Conservation (phyloP, 1,140 invertebrate genomes). For the Homalodisca vitripennis region DNA sequence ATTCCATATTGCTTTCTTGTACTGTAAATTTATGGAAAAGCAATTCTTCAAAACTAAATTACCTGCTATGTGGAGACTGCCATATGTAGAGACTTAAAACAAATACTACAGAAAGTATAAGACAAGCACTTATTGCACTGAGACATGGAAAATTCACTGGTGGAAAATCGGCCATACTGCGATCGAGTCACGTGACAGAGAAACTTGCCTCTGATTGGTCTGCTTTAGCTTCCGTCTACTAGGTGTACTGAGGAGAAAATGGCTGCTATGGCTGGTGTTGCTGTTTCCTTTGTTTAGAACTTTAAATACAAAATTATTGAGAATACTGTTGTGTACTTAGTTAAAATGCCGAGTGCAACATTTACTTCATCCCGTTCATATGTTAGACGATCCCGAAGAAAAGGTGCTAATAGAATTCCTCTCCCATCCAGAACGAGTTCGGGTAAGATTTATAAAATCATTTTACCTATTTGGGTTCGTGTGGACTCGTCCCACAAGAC, state of each 20-base stretch:
- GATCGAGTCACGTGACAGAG: conserved; percentile 38
- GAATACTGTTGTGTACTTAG: conserved; percentile 1
- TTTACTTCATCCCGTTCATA: conserved; percentile 85
- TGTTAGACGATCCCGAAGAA: conserved; percentile 79
- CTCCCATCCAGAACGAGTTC: conserved; percentile 73
- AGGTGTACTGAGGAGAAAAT: conserved; percentile 55
- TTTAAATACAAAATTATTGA: conserved; percentile 25
- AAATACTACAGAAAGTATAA: conserved; percentile 70
- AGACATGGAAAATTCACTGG: conserved; percentile 34
- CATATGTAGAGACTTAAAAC: conserved; percentile 83
- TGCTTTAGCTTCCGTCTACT: conserved; percentile 36
- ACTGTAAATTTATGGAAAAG: no score
- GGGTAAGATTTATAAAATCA: conserved; percentile 53
- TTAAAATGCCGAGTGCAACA: conserved; percentile 85
- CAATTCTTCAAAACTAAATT: no score
- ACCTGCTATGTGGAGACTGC: conserved; percentile 71
- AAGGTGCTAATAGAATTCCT: conserved; percentile 79
- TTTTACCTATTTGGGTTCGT: conserved; percentile 28
- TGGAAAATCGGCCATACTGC: conserved; percentile 6
- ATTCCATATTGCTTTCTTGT: no score
- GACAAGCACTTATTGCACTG: conserved; percentile 53
- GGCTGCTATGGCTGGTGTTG: conserved; percentile 60
- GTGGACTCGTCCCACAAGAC: conserved; percentile 29
- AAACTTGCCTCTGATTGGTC: conserved; percentile 32
- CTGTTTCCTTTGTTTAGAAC: conserved; percentile 64